Evolutionary conservation across 2,888 invertebrate genomes (phyloP), one percentile per base, ranked within the genome.

Genomic region (Melanotus villosus): DNA sequence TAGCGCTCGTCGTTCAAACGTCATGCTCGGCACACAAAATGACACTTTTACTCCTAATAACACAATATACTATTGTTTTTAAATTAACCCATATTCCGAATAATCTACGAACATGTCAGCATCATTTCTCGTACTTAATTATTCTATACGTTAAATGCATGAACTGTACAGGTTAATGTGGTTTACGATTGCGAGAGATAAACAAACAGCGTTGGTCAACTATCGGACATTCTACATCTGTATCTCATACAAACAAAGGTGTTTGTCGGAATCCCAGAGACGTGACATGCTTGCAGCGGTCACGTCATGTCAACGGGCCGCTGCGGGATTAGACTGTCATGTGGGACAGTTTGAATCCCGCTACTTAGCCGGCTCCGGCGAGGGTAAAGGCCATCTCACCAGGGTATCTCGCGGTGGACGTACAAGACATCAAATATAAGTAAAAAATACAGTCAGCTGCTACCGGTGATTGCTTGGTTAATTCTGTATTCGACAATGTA

Each of bases 261-360:
- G 81, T 80, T 80, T 75, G 80, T 77, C 77, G 79, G 80, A 79
- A 82, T 81, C 77, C 77, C 74, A 76, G 75, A 73, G 79, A 80
- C 80, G 77, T 81, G 81, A 80, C 80, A 75, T 80, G 80, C 77
- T 75, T 75, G 78, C 77, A 79, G 81, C 80, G 81, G 81, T 79
- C 80, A 79, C 78, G 81, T 82, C 82, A 81, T 76, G 81, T 82
- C 80, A 78, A 79, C 80, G 80, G 76, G 76, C 80, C 76, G 76
- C 73, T 76, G 73, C 76, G 75, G 81, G 82, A 82, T 83, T 82
- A 81, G 76, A 67, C 80, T 78, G 81, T 81, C 82, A 76, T 73
- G 64, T 69, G 70, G 75, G 78, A 78, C 78, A 75, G 76, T 68
- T 71, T 64, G 71, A 76, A 79, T 79, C 79, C 79, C 73, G 76